Evolutionary conservation across 2,797 vertebrate species (phyloP).

Genomic region (Manis javanica): DNA sequence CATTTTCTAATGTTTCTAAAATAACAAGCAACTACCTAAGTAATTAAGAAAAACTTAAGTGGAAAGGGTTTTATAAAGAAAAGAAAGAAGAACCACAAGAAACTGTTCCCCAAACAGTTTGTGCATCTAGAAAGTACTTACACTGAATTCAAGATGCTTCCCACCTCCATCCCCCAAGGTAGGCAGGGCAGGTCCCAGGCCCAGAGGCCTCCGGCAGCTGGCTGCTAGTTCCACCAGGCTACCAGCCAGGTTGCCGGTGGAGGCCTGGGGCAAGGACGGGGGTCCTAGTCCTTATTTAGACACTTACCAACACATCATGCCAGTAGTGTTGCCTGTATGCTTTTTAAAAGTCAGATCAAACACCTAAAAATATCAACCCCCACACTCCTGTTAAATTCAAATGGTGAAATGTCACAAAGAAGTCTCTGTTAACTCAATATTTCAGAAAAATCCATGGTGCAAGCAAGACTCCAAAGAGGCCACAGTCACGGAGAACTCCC

Average conservation of each 20-base stretch:
- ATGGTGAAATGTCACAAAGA: background rate
- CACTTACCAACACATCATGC: background rate
- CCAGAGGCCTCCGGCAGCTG: background rate
- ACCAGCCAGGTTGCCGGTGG: background rate
- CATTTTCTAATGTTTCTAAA: background rate
- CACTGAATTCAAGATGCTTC: background rate
- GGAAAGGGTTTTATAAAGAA: background rate
- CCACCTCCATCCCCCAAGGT: background rate
- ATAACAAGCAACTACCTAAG: background rate
- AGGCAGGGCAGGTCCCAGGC: background rate
- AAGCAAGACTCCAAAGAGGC: background rate
- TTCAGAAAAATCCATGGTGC: background rate
- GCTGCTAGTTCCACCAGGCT: background rate
- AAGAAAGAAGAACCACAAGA: background rate
- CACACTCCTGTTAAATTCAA: background rate
- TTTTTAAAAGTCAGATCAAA: background rate
- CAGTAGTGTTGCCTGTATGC: fast-evolving
- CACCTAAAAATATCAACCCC: background rate
- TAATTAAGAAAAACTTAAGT: background rate
- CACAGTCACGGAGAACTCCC: too few relatives aligned
- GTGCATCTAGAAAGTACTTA: background rate
- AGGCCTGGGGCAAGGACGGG: background rate
- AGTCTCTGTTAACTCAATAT: background rate
- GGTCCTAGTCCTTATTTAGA: background rate
- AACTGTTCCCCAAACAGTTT: background rate